phyloP scores from a whole-genome alignment of 2,888 invertebrate species.

The Drosophila dives region DNA sequence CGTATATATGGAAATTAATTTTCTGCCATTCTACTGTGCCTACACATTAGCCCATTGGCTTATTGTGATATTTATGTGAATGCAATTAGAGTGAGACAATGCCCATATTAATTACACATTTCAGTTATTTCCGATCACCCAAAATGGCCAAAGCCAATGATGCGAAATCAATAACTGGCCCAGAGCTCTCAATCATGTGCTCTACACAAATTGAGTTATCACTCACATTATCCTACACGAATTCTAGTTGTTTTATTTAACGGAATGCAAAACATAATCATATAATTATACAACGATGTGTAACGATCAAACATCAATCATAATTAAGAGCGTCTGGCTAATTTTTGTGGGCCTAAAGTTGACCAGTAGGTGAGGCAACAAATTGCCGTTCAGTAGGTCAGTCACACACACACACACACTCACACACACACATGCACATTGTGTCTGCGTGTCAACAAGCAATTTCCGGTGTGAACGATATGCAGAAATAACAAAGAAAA shows the following conservation, averaged over 20 bases:
- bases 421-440: slow-evolving; percentile 12
- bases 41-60: slow-evolving; percentile 52
- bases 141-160: slow-evolving; percentile 45
- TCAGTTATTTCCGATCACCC: slow-evolving; percentile 62
- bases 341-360: slow-evolving; percentile 18
- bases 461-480: slow-evolving; percentile 69
- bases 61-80: slow-evolving; percentile 68
- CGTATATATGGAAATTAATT: slow-evolving; percentile 71
- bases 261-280: slow-evolving; percentile 65
- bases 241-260: slow-evolving; percentile 63
- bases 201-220: slow-evolving; percentile 62
- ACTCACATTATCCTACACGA: slow-evolving; percentile 17
- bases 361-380: slow-evolving; percentile 63
- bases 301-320: slow-evolving; percentile 69
- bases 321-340: slow-evolving; percentile 36
- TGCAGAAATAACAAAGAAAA: slow-evolving; percentile 32
- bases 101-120: slow-evolving; percentile 73
- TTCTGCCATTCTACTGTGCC: slow-evolving; percentile 57
- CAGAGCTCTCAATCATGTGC: background rate
- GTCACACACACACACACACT: slow-evolving; percentile 18
- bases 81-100: slow-evolving; percentile 68
- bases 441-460: slow-evolving; percentile 76
- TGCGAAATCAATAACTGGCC: slow-evolving; percentile 63
- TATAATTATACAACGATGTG: slow-evolving; percentile 60
- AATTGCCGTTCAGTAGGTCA: slow-evolving; percentile 72